phyloP scores from a whole-genome alignment of 2,113 vertebrate genomes.

The Gymnarchus niloticus region DNA sequence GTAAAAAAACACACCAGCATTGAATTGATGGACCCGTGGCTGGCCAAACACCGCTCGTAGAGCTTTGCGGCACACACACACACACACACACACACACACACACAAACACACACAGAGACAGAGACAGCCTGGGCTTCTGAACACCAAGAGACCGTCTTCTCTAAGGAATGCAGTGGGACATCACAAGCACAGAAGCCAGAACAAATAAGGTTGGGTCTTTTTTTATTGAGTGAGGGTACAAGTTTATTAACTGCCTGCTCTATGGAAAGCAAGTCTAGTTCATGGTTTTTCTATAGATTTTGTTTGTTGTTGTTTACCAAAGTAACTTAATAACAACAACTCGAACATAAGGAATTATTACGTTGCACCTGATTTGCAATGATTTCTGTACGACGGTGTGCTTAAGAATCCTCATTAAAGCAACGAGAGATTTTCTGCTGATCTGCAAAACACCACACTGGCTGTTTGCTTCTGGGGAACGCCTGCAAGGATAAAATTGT shows the following conservation, averaged over 20 bases:
- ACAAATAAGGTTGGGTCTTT: background rate
- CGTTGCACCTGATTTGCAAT: constrained; percentile 61
- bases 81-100: background rate
- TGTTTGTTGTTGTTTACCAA: constrained; percentile 43
- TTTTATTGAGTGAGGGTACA: constrained; percentile 48
- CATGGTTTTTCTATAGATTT: constrained; percentile 66
- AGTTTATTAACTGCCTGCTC: constrained; percentile 52
- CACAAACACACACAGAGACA: background rate
- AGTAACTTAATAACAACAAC: constrained; percentile 60
- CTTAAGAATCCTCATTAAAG: constrained; percentile 22
- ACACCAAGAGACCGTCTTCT: background rate
- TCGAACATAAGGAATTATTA: constrained; percentile 40
- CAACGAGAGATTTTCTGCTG: constrained; percentile 38
- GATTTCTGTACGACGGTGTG: constrained; percentile 54
- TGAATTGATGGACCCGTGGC: background rate
- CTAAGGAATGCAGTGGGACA: background rate
- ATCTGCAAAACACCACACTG: constrained; percentile 34
- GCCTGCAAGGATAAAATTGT: background rate
- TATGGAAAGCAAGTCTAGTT: constrained; percentile 44
- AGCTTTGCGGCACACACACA: background rate
- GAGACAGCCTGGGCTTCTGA: background rate
- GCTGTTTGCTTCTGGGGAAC: background rate
- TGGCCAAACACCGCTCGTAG: background rate
- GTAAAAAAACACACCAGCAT: background rate
- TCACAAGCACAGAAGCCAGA: background rate